Base-by-base conservation (phyloP, 2,113 vertebrate genomes). In the Mola mola region DNA sequence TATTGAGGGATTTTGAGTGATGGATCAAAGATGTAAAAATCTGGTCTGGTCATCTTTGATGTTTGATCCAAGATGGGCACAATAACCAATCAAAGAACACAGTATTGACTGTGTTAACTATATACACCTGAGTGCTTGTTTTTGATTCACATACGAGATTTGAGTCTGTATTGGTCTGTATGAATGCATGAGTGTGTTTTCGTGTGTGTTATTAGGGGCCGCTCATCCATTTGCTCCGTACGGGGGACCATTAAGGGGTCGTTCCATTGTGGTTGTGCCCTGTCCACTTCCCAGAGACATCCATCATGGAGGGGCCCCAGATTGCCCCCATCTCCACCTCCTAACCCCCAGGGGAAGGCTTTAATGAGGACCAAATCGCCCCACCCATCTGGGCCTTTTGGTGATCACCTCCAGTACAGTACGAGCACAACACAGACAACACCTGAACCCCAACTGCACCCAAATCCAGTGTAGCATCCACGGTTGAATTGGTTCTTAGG, bases 211-310 rank as follows among this genome's bases (percentile, higher is more conserved):
- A 66, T 69, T 55, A 58, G 64, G 47, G 70, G 46, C 57, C 73
- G 59, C 70, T 83, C 86, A 87, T 82, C 81, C 83, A 72, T 86
- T 90, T 84, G 72, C 65, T 59, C 75, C 72, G 61, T 61, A 82
- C n/a, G 72, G 59, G 78, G 74, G 70, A 81, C 76, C 81, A 90
- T 93, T 90, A 90, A 86, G 68, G 80, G 78, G 61, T 76, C 61
- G 46, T 72, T 79, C 87, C 79, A 87, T 93, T 92, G 89, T 90
- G 76, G 73, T 69, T 60, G 69, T 87, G 90, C 90, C 84, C 86
- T 86, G 87, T 89, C 88, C 88, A 90, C 84, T 91, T 92, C 84
- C 87, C 85, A 81, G 78, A 89, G 81, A 90, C 89, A 93, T 92
- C 89, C 85, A 92, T 93, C 91, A 93, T 79, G 56, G 42, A 75